Conservation (phyloP, 2,113 vertebrate genomes). For the Etheostoma spectabile region DNA sequence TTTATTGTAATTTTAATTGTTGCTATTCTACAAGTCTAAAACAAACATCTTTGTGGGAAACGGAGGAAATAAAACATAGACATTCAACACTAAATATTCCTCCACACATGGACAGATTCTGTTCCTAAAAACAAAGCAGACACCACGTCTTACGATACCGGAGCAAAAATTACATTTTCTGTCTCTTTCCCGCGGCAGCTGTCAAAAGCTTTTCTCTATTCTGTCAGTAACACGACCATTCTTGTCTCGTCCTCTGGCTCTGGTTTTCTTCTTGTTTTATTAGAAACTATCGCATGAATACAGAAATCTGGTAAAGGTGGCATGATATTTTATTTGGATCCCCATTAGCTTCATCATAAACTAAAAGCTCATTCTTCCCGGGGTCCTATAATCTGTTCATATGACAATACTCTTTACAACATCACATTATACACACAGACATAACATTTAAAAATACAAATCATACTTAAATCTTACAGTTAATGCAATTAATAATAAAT, state of each 20-base stretch:
- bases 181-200: not conserved
- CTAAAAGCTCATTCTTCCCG: no score
- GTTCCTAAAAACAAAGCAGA: constrained; percentile 18
- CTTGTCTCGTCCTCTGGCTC: constrained; percentile 19
- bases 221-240: not conserved
- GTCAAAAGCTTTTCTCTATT: constrained; percentile 7
- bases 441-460: no score
- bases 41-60: not conserved
- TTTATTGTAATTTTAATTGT: no score
- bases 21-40: no score
- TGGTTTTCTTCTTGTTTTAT: not conserved
- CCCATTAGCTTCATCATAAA: no score
- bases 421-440: no score
- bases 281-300: not conserved
- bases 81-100: not conserved
- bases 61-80: not conserved
- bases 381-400: no score
- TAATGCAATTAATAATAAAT: no score
- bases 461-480: no score
- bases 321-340: not conserved
- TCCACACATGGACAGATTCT: not conserved
- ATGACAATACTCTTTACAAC: no score
- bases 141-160: constrained; percentile 4
- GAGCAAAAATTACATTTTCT: constrained; percentile 24
- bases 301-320: not conserved